These are phyloP conservation scores for Pachyramphus minor DNA, from an alignment of 2,113 vertebrate species.

Conservation along the genomic window DNA sequence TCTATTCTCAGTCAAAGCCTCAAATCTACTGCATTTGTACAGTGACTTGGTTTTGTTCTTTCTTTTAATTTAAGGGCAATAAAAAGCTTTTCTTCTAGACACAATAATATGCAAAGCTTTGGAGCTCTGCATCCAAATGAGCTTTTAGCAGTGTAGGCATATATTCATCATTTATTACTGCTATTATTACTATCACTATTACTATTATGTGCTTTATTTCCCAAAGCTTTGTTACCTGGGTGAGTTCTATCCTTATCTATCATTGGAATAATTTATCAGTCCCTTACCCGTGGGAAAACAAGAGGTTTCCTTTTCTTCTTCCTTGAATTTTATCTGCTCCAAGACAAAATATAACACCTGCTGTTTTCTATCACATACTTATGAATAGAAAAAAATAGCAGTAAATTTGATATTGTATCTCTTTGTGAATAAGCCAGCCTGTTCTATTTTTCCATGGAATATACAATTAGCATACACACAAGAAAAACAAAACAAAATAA, in stretches of 20 bases:
- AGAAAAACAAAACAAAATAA: neutral
- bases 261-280: neutral
- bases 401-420: neutral
- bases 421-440: neutral
- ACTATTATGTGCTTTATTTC: neutral
- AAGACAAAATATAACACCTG: conserved; percentile 18
- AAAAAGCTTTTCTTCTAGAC: neutral
- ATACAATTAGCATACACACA: neutral
- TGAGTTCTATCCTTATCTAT: neutral
- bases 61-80: neutral
- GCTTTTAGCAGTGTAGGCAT: neutral
- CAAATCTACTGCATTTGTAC: neutral
- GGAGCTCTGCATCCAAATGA: neutral
- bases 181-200: neutral
- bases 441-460: neutral
- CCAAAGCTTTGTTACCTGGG: neutral
- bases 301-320: conserved; percentile 5
- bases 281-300: neutral
- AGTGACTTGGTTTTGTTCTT: neutral
- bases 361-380: conserved; percentile 19
- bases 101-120: neutral
- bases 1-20: neutral
- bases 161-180: neutral
- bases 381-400: neutral
- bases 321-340: conserved; percentile 21